Evolutionary conservation across 2,888 invertebrate species (phyloP).

Genomic region (Drosophila barbarae): DNA sequence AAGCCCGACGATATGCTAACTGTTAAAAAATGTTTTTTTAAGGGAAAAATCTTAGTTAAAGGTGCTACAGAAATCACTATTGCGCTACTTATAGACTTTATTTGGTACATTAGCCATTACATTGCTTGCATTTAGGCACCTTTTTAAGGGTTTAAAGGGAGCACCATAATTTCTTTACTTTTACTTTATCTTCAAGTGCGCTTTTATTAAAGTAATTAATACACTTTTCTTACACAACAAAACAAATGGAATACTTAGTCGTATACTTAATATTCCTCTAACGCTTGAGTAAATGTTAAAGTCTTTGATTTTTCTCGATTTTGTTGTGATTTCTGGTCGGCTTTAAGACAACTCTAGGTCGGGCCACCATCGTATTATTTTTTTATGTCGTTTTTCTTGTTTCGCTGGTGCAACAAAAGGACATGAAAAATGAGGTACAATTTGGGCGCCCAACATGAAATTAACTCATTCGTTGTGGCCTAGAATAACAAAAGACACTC

Average conservation of each 20-base stretch:
- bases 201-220: background rate
- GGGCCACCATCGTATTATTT: slow-evolving; percentile 1
- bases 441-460: slow-evolving; percentile 59
- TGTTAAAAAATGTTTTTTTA: too few species aligned
- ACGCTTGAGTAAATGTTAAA: too few species aligned
- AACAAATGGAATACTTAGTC: background rate
- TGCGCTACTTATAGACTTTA: too few species aligned
- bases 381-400: slow-evolving; percentile 26
- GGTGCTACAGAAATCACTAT: background rate
- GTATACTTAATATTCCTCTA: background rate
- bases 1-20: background rate
- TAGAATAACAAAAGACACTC: slow-evolving; percentile 52
- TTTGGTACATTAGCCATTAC: background rate
- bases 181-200: background rate
- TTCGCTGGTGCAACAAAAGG: slow-evolving; percentile 31
- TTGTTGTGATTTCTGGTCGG: slow-evolving; percentile 2
- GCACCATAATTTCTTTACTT: background rate
- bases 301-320: background rate
- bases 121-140: background rate
- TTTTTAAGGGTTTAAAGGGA: too few species aligned
- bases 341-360: slow-evolving; percentile 24
- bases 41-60: background rate
- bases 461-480: slow-evolving; percentile 69
- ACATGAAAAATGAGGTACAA: slow-evolving; percentile 57
- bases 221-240: too few species aligned